Percentiles rank a stretch among this genome's conserved stretches.
Conservation (phyloP, 2,888 invertebrate species). For the Hyppa rectilinea region DNA sequence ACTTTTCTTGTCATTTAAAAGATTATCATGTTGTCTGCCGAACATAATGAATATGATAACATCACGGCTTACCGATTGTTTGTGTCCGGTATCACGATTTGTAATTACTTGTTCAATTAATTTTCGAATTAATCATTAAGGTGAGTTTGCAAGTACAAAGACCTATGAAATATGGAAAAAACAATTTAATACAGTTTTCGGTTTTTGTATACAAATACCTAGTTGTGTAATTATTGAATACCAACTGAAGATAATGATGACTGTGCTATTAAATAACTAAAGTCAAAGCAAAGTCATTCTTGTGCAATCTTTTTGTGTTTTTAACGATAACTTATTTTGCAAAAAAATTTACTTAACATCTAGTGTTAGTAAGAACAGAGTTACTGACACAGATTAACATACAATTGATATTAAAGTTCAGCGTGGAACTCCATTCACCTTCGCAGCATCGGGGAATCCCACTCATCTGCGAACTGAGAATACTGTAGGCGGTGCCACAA, state of each 20-base stretch:
- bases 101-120: slow-evolving; percentile 5
- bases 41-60: slow-evolving; percentile 37
- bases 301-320: not conserved
- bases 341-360: no score
- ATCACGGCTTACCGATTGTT: not conserved
- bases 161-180: not conserved
- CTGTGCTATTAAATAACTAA: not conserved
- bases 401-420: no score
- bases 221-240: not conserved
- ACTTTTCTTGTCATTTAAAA: slow-evolving; percentile 10
- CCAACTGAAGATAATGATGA: not conserved
- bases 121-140: not conserved
- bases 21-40: slow-evolving; percentile 4
- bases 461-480: not conserved
- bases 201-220: no score
- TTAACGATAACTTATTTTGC: no score
- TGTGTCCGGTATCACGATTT: slow-evolving; percentile 1
- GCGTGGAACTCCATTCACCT: not conserved
- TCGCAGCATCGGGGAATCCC: not conserved
- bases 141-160: slow-evolving; percentile 13
- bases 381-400: no score
- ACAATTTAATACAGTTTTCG: not conserved
- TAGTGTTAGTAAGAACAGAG: no score
- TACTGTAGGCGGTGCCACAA: no score
- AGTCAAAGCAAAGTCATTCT: not conserved